Base-by-base conservation (phyloP, 2,113 vertebrate species). In the Chinchilla lanigera region DNA sequence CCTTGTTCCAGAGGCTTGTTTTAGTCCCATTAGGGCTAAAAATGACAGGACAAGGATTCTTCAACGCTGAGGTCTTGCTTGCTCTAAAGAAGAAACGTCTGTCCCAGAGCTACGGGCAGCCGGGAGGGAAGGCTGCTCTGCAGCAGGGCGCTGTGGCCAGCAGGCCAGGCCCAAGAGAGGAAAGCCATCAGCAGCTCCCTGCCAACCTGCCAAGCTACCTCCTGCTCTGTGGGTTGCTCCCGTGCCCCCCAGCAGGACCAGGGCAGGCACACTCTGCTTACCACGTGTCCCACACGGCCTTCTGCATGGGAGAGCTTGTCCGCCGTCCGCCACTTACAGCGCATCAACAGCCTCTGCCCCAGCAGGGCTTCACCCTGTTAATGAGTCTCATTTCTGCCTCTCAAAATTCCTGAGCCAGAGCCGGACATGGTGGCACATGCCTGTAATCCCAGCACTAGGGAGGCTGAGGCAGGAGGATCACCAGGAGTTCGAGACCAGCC, bases 1-100 rank as follows among this genome's bases (percentile, higher is more conserved):
- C 96, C 98, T 97, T 89, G 94, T 98, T 98, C 97, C 98, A 98
- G 6, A 3, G 61, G 97, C 93, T 94, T 95, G 80, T 97, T 97
- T 94, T 98, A 89, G 88, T 97, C 97, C 96, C 90, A 85, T 92
- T 95, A 95, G 92, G 89, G 96, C 82, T 96, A 28, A 95, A 92
- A 96, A 95, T 20, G 96, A 82, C 90, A 98, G 96, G 90, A 98
- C 88, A 67, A 96, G 88, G 97, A 95, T 50, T 81, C 90, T 83
- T 95, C 77, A 71, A 17, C 4, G 58, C 63, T 95, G 84, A 97
- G 30, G 87, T 58, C 95, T 94, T 28, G 80, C 65, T 78, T 82
- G 80, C 86, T 89, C 41, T 69, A 73, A 92, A 92, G 92, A 52
- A 83, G 94, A 81, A 35, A 61, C 0, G 7, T 60, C 56, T 65